Evolutionary conservation across 2,888 invertebrate species (phyloP), one percentile per base, ranked within the genome.

Genomic region (Rhagophthalmus giganteus): DNA sequence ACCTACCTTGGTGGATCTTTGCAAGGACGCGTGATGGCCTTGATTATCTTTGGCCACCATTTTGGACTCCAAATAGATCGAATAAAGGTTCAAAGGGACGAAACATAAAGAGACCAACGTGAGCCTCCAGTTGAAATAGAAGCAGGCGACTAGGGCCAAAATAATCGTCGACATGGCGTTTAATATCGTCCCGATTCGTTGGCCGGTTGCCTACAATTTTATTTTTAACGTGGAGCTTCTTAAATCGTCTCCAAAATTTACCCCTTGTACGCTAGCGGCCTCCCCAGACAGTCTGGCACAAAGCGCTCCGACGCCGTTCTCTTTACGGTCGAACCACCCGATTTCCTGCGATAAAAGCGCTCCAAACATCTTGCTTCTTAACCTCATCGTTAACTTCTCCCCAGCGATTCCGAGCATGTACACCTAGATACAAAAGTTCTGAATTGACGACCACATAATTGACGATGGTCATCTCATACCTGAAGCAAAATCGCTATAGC

Each of bases 251-350:
- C 24, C 8, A 8, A 6, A 10, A 67, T 74, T 77, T 76, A 90
- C 90, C 62, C 90, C 90, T 77, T 91, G 90, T 0, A 91, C 86
- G 40, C 83, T 81, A 1, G 90, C 82, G 0, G 90, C 87, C 75
- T 91, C 90, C 0, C 85, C 84, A 0, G 90, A 86, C 1, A 91
- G 76, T 47, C 84, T 78, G 1, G 89, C 84, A 63, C 88, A 88
- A 0, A 91, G 74, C 1, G 87, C 84, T 1, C 90, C 90, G 0
- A 87, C 86, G 1, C 85, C 83, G 67, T 90, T 87, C 20, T 80
- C 74, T 56, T 84, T 82, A 57, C 85, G 79, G 63, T 90, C 90
- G 67, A 83, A 90, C 80, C 86, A 90, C 1, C 81, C 84, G 47
- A 88, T 79, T 68, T 90, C 90, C 73, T 89, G 90, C 56, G 78